A percentile compares a stretch with the other conserved stretches of the same genome.
phyloP scores from a whole-genome alignment of 2,888 invertebrate genomes.

The Eueremaeus valkanovi region DNA sequence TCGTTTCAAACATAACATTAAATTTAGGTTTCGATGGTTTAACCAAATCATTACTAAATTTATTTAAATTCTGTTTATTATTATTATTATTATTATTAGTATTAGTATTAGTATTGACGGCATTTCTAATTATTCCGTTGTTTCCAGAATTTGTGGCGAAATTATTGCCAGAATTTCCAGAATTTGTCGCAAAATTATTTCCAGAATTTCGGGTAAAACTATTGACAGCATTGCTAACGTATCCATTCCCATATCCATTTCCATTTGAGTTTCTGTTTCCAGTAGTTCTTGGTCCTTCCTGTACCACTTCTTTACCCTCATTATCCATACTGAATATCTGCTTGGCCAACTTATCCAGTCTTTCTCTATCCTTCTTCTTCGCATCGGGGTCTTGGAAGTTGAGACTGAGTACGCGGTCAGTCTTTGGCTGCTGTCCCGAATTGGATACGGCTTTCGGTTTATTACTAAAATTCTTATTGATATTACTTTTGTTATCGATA shows the following conservation, averaged over 20 bases:
- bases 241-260: neutral
- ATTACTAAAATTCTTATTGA: slow-evolving; percentile 19
- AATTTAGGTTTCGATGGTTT: slow-evolving; percentile 12
- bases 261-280: neutral
- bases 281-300: neutral
- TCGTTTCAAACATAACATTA: neutral
- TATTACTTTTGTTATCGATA: slow-evolving; percentile 15
- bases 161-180: neutral
- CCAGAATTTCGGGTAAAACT: slow-evolving; percentile 7
- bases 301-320: neutral
- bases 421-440: neutral
- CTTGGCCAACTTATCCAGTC: slow-evolving; percentile 17
- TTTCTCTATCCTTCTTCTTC: neutral
- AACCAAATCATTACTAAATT: neutral
- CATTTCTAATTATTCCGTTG: neutral
- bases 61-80: neutral
- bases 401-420: neutral
- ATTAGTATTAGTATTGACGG: too few relatives aligned
- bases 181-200: neutral
- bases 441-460: neutral
- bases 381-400: neutral
- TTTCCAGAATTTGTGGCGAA: neutral
- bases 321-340: neutral
- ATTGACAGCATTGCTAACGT: neutral
- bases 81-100: neutral